Evolutionary conservation across 2,888 invertebrate genomes (phyloP), one percentile per base, ranked within the genome.

Genomic region (Biston stratarius): DNA sequence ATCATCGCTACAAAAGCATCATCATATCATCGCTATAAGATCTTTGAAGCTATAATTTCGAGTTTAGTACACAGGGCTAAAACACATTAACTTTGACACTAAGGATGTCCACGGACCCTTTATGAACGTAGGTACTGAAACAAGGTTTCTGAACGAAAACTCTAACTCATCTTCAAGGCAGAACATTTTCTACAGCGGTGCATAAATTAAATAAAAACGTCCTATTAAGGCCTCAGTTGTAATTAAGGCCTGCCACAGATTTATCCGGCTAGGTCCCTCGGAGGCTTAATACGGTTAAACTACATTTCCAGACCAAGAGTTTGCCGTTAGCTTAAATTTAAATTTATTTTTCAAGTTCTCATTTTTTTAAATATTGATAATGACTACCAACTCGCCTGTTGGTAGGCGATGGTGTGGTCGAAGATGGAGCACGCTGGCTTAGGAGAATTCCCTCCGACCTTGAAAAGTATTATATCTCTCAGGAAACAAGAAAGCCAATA

Each of bases 201-300:
- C 53, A 67, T 67, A 58, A 67, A 67, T 67, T 67, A 62, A 62
- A 62, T 48, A 67, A 59, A 53, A 53, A 66, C 61, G 53, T 44
- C 58, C 52, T 67, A 58, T 67, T 67, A 40, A 53, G 52, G n/a
- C 51, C 42, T 62, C 59, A 74, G 74, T 69, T 76, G 76, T 81
- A 82, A 82, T 82, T 80, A 81, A 81, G 81, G 77, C 74, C 71
- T 74, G 24, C 73, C 77, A 74, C 77, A 77, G 70, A 77, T 71
- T 73, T 60, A 49, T 24, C 74, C 73, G 68, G 75, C 75, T 74
- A 74, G 73, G 74, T 76, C 74, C 79, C 77, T 80, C 77, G 69
- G 63, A 74, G 71, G 70, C 68, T 75, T 69, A 75, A 74, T 76
- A 70, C 71, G 68, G 63, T 53, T 36, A 44, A 36, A 15, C 57